phyloP scores from a whole-genome alignment of 2,888 invertebrate genomes.

The Napeogenes inachia region DNA sequence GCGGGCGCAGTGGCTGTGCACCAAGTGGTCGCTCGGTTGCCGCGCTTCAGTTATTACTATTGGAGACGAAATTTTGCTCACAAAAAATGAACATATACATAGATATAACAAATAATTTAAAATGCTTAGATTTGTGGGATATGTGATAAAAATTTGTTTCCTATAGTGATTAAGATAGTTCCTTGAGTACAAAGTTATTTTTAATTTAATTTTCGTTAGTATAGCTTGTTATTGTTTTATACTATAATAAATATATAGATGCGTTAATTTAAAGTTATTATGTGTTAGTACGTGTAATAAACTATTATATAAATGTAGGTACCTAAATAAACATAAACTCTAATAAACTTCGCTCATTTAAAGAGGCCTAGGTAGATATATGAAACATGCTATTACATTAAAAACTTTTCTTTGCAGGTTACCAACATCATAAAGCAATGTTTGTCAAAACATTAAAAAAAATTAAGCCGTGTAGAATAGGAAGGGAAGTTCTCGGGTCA shows the following conservation, averaged over 20 bases:
- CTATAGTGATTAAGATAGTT: too few relatives aligned
- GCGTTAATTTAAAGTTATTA: too few relatives aligned
- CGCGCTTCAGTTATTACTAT: slow-evolving; percentile 31
- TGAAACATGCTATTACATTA: not conserved
- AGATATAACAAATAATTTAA: not conserved
- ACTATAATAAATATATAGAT: too few relatives aligned
- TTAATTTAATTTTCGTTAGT: too few relatives aligned
- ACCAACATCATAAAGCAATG: not conserved
- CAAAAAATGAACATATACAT: slow-evolving; percentile 28
- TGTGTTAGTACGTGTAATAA: too few relatives aligned
- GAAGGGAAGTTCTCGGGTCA: too few relatives aligned
- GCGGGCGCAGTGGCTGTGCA: slow-evolving; percentile 47
- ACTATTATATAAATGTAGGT: too few relatives aligned
- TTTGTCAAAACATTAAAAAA: not conserved
- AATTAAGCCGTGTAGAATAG: not conserved
- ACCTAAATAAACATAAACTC: too few relatives aligned
- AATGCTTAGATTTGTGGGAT: too few relatives aligned
- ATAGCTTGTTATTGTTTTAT: too few relatives aligned
- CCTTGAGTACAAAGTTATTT: too few relatives aligned
- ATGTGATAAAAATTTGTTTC: too few relatives aligned
- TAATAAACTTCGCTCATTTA: not conserved
- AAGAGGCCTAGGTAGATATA: not conserved
- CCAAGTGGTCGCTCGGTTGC: slow-evolving; percentile 35
- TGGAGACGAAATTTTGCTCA: slow-evolving; percentile 20
- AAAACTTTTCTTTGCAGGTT: not conserved